Base-by-base conservation (phyloP, 2,888 invertebrate species). In the Tachina lurida region DNA sequence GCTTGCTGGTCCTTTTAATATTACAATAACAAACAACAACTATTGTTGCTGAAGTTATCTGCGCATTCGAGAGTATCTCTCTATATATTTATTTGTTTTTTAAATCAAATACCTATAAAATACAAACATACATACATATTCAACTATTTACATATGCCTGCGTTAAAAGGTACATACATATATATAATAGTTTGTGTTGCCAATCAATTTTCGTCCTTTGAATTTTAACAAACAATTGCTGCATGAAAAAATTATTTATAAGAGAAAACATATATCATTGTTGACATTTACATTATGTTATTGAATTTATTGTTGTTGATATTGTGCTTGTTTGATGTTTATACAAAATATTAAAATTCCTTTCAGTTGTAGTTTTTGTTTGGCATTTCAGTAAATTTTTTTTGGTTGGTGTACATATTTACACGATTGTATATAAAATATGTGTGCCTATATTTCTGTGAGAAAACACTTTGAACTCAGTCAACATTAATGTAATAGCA, bases 271-370 rank as follows among this genome's bases (percentile, higher is more conserved):
- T 71, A 71, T 62, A 71, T 78, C 62, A 78, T 78, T 54, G 70
- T 71, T 71, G 78, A 54, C 78, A 78, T 62, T 71, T 78, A 71
- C 62, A 78, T 62, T 56, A 78, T 76, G 76, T 47, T 65, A 45
- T 54, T 63, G 43, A 22, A 63, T 43, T 74, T 60, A 19, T 62
- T 65, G 47, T 45, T 76, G 45, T 76, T 31, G 56, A 56, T 76
- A 58, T 39, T 54, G 67, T 67, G 39, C 31, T 76, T 56, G 58
- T 67, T 47, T 47, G 47, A 63, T 75, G 54, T 63, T 74, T 62
- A 68, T 68, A 68, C 19, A 49, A 60, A 68, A 68, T 77, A 49
- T 60, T 68, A n/a, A 67, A 56, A 76, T 67, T 76, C 47, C 43
- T 60, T 63, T 63, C 43, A 47, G 15, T 49, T 62, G 19, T 49